Conservation (phyloP, 2,797 vertebrate genomes). For the Benthosema pterotum region DNA sequence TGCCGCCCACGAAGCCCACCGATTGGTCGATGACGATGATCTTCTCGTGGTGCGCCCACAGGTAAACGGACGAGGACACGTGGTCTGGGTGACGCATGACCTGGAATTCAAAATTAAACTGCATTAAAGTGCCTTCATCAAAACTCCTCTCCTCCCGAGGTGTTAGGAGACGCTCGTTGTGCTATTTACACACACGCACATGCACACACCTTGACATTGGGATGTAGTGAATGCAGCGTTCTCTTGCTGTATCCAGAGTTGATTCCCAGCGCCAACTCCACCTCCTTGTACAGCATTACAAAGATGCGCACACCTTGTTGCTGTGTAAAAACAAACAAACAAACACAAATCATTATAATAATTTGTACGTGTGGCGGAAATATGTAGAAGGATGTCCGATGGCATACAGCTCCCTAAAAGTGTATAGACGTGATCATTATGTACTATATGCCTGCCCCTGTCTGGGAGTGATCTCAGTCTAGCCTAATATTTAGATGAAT, state of each 20-base stretch:
- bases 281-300: slow-evolving; percentile 96
- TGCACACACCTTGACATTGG: slow-evolving; percentile 86
- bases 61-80: slow-evolving; percentile 91
- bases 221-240: slow-evolving; percentile 86
- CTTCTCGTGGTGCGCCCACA: slow-evolving; percentile 98
- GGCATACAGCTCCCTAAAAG: too few relatives aligned
- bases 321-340: slow-evolving; percentile 74
- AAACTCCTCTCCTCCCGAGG: too few relatives aligned
- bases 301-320: slow-evolving; percentile 94
- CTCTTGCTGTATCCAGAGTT: slow-evolving; percentile 96
- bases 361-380: too few relatives aligned
- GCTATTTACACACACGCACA: slow-evolving; percentile 9
- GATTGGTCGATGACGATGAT: slow-evolving; percentile 94
- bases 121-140: too few relatives aligned
- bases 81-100: slow-evolving; percentile 97
- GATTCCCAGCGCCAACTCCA: slow-evolving; percentile 94
- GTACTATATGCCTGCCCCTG: too few relatives aligned
- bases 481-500: too few relatives aligned
- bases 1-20: slow-evolving; percentile 93
- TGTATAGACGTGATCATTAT: too few relatives aligned
- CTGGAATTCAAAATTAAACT: slow-evolving; percentile 54
- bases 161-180: too few relatives aligned
- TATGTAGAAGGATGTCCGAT: too few relatives aligned
- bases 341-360: neutral
- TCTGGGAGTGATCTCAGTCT: too few relatives aligned